phyloP scores from a whole-genome alignment of 2,113 vertebrate species.

The Macaca mulatta region DNA sequence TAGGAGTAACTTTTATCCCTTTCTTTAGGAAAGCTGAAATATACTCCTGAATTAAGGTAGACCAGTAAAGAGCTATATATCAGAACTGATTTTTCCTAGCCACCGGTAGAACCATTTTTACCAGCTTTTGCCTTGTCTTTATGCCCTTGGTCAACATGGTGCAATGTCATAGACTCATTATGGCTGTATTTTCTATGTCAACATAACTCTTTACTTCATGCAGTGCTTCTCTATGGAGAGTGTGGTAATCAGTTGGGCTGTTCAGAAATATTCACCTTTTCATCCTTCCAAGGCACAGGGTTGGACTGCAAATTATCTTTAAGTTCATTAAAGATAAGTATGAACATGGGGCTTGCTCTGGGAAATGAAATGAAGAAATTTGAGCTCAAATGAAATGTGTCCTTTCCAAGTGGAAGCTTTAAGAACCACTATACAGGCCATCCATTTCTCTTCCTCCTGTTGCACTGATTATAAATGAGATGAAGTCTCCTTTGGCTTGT shows the following conservation, averaged over 20 bases:
- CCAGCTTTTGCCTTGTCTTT: not conserved
- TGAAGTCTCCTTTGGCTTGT: not conserved
- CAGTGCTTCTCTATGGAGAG: not conserved
- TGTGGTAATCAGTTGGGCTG: not conserved
- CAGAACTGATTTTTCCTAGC: not conserved
- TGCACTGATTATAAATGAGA: not conserved
- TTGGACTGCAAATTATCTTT: not conserved
- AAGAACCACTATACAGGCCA: not conserved
- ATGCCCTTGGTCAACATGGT: not conserved
- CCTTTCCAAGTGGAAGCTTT: not conserved
- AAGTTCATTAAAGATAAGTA: not conserved
- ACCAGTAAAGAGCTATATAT: not conserved
- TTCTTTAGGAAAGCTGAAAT: conserved; percentile 23
- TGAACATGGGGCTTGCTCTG: not conserved
- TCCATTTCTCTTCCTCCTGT: not conserved
- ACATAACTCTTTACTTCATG: not conserved
- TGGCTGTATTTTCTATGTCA: not conserved
- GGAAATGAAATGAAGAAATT: not conserved
- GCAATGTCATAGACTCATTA: not conserved
- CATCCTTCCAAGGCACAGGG: not conserved
- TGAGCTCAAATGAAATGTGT: not conserved
- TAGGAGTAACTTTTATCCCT: not conserved
- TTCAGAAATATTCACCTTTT: conserved; percentile 4
- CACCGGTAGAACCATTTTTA: not conserved
- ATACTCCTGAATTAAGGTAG: not conserved